These are phyloP conservation scores for Microctonus hyperodae DNA, from an alignment of 2,888 invertebrate species.

Conservation along the genomic window DNA sequence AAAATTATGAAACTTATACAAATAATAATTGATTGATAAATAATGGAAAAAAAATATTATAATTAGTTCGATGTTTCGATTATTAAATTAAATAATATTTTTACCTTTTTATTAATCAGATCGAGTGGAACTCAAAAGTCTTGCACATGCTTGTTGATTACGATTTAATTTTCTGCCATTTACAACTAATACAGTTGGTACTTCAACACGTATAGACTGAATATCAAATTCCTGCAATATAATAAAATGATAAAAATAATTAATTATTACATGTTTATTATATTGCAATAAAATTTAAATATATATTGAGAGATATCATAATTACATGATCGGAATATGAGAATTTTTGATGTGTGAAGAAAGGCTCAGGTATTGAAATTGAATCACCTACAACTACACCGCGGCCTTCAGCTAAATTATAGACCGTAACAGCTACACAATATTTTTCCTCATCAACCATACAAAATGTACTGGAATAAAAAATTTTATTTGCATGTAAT, in stretches of 20 bases:
- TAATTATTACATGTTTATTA: background rate
- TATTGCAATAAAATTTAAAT: background rate
- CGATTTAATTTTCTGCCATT: constrained; percentile 78
- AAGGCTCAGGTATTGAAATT: constrained; percentile 82
- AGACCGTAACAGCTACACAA: constrained; percentile 80
- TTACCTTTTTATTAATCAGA: constrained; percentile 61
- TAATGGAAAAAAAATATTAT: background rate
- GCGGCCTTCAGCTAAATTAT: constrained; percentile 82
- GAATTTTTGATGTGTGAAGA: constrained; percentile 69
- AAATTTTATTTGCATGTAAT: constrained; percentile 16
- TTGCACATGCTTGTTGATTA: constrained; percentile 72
- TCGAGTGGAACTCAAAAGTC: constrained; percentile 73
- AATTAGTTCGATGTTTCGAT: background rate
- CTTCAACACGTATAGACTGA: constrained; percentile 79
- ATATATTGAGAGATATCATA: constrained; percentile 29
- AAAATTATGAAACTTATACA: background rate
- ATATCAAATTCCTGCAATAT: constrained; percentile 73
- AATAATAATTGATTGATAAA: background rate
- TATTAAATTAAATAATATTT: background rate
- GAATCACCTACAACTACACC: constrained; percentile 87
- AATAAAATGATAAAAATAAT: constrained; percentile 13
- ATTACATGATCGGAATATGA: constrained; percentile 67
- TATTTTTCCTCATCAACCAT: constrained; percentile 76
- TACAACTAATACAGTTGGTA: constrained; percentile 76
- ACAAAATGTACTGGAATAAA: constrained; percentile 76